phyloP scores from a whole-genome alignment of 2,797 vertebrate genomes.

The Steatocranus sp. region DNA sequence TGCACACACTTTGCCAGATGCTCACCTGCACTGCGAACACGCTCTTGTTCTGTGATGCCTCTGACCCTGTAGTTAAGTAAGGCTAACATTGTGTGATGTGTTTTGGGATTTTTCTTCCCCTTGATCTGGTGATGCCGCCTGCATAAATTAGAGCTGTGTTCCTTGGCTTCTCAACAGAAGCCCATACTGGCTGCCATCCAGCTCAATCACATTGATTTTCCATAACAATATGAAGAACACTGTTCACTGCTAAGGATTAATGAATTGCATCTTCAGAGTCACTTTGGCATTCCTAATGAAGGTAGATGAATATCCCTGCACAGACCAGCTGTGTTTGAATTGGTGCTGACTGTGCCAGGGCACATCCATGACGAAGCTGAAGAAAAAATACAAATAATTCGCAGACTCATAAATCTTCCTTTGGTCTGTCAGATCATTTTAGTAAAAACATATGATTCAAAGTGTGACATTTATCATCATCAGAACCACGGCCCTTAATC shows the following conservation, averaged over 20 bases:
- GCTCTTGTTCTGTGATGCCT: conserved; percentile 38
- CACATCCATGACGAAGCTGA: conserved; percentile 38
- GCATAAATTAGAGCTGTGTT: conserved; percentile 70
- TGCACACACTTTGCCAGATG: conserved; percentile 47
- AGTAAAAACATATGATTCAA: conserved; percentile 77
- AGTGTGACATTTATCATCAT: conserved; percentile 76
- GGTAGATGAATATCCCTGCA: conserved; percentile 71
- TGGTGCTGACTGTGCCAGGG: conserved; percentile 65
- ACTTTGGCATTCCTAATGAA: conserved; percentile 78
- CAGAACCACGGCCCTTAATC: conserved; percentile 33
- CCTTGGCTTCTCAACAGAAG: conserved; percentile 41
- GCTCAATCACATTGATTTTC: conserved; percentile 81
- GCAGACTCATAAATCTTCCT: conserved; percentile 71
- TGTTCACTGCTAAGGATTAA: conserved; percentile 75
- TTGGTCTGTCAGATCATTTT: conserved; percentile 72
- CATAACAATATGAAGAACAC: conserved; percentile 82
- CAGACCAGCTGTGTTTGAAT: conserved; percentile 73
- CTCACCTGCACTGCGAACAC: conserved; percentile 45
- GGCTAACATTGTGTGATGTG: conserved; percentile 64
- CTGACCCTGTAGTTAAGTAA: conserved; percentile 62
- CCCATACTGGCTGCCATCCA: conserved; percentile 68
- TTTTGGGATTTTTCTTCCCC: conserved; percentile 42
- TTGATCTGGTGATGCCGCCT: conserved; percentile 61
- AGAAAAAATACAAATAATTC: conserved; percentile 52
- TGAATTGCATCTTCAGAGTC: conserved; percentile 81